Evolutionary conservation across 2,888 invertebrate species (phyloP).

Genomic region (Cenopis cana): DNA sequence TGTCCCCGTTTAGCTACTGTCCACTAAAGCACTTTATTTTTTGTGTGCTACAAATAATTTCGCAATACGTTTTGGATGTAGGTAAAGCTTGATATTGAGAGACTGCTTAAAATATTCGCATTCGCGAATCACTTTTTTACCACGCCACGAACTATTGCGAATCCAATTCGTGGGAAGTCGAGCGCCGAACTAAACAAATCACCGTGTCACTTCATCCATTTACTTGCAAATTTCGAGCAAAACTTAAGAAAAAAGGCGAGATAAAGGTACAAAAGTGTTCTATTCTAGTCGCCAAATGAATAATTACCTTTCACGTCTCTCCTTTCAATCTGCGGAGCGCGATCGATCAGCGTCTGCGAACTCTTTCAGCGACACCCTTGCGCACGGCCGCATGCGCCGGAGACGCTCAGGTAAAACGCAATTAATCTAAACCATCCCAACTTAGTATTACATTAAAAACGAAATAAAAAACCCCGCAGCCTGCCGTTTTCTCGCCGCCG

Average conservation of each 20-base stretch:
- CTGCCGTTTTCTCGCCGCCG: slow-evolving; percentile 79
- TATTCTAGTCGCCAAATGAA: slow-evolving; percentile 85
- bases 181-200: slow-evolving; percentile 77
- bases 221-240: slow-evolving; percentile 84
- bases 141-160: slow-evolving; percentile 52
- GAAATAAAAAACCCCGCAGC: slow-evolving; percentile 79
- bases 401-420: slow-evolving; percentile 78
- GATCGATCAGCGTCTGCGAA: slow-evolving; percentile 83
- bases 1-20: slow-evolving; percentile 56
- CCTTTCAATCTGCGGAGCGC: slow-evolving; percentile 82
- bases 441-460: slow-evolving; percentile 85
- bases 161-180: slow-evolving; percentile 75
- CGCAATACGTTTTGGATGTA: slow-evolving; percentile 3
- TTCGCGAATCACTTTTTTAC: slow-evolving; percentile 9
- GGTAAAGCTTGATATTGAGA: not conserved
- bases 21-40: slow-evolving; percentile 2
- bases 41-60: slow-evolving; percentile 12
- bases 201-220: slow-evolving; percentile 81
- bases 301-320: slow-evolving; percentile 84
- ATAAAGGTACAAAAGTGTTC: slow-evolving; percentile 85
- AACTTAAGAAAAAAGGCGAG: slow-evolving; percentile 78
- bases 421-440: slow-evolving; percentile 85
- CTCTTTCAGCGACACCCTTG: slow-evolving; percentile 84
- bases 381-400: slow-evolving; percentile 54
- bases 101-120: slow-evolving; percentile 27